Evolutionary conservation across 2,797 vertebrate species (phyloP).

Genomic region (Propithecus deckenii): DNA sequence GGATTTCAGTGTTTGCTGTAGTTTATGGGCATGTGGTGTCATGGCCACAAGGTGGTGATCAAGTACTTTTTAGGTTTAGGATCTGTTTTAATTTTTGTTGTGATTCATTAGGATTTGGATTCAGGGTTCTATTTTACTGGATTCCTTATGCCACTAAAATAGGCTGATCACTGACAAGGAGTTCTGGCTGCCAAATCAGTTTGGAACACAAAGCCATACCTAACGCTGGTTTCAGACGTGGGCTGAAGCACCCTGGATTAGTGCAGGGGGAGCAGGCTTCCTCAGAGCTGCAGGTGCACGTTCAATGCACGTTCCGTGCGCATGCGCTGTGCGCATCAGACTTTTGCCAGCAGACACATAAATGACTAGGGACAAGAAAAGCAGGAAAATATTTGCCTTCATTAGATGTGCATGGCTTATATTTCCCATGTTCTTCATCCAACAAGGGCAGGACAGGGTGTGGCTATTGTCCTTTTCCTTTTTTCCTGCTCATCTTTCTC

Average conservation of each 20-base stretch:
- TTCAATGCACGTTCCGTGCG: no score
- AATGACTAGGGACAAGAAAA: neutral
- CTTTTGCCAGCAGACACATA: neutral
- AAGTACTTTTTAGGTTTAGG: neutral
- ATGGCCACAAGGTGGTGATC: neutral
- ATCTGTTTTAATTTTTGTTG: neutral
- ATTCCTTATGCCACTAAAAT: neutral
- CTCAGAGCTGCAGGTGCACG: neutral
- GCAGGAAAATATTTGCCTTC: neutral
- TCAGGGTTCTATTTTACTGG: neutral
- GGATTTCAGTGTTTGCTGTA: neutral
- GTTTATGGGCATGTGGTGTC: neutral
- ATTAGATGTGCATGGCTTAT: neutral
- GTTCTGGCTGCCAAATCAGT: neutral
- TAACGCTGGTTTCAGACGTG: neutral
- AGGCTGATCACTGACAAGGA: neutral
- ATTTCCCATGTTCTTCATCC: neutral
- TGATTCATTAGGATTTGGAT: neutral
- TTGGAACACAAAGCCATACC: neutral
- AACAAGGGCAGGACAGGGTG: neutral
- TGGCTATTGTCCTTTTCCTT: neutral
- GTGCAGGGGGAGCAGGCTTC: neutral
- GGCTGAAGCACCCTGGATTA: neutral
- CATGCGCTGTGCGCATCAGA: no score
- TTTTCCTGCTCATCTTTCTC: neutral